These are phyloP conservation scores for Sparus aurata DNA, from an alignment of 2,797 vertebrate genomes.

Conservation along the genomic window DNA sequence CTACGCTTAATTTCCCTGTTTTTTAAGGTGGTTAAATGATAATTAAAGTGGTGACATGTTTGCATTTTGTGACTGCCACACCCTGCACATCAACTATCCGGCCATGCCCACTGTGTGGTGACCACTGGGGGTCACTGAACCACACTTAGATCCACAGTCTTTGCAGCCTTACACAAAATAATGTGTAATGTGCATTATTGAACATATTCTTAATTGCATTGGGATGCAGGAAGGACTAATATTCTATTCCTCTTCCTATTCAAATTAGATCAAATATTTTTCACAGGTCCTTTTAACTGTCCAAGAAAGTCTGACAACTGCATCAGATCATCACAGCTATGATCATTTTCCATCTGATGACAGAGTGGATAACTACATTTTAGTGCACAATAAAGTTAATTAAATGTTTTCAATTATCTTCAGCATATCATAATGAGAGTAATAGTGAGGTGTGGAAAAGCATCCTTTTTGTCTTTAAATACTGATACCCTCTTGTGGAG, in stretches of 20 bases:
- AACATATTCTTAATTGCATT: too few species aligned
- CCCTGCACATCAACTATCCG: not conserved
- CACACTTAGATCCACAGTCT: not conserved
- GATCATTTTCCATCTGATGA: not conserved
- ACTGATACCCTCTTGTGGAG: not conserved
- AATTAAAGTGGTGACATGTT: not conserved
- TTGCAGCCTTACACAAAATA: too few species aligned
- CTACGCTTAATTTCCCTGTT: fast-evolving
- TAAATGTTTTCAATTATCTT: not conserved
- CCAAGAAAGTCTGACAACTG: not conserved
- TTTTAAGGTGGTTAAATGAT: not conserved
- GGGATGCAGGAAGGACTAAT: too few species aligned
- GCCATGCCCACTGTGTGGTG: not conserved
- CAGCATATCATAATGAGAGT: not conserved
- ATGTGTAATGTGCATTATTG: too few species aligned
- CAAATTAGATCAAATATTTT: too few species aligned
- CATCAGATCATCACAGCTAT: not conserved
- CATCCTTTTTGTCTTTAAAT: too few species aligned
- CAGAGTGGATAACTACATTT: not conserved
- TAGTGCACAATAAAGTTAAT: not conserved
- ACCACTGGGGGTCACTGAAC: slow-evolving; percentile 24
- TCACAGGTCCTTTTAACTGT: not conserved
- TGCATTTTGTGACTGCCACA: not conserved
- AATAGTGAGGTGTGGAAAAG: too few species aligned
- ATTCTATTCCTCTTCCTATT: too few species aligned